Evolutionary conservation across 1,140 invertebrate species (phyloP), one percentile per base, ranked within the genome.

Genomic region (Psilanteris sp.): DNA sequence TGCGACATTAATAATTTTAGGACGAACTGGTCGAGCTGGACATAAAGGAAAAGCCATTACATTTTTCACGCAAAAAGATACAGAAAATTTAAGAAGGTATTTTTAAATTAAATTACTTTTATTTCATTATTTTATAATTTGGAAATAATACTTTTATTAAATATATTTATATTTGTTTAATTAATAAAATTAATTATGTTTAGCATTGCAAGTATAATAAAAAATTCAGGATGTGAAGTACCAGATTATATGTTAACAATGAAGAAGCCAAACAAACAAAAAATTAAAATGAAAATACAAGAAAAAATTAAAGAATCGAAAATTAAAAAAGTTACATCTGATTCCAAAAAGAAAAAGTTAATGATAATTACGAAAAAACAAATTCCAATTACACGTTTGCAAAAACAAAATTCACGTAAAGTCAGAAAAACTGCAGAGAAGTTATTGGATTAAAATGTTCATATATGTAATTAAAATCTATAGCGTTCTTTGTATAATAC

Each of bases 21-120:
- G 97, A 20, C 89, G 98, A 59, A 98, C 97, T 0, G 98, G 98
- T 1, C 89, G 98, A 78, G 98, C 97, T n/a, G 97, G 95, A 7
- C 90, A 93, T 72, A 91, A 85, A 66, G 97, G 96, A 10, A 92
- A 92, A 81, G 97, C 98, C 0, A 90, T 99, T 24, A 99, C 98
- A 1, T 99, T 97, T 89, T 99, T 98, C 81, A 98, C 97, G 1
- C 91, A 95, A 81, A 91, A 95, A 41, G 98, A 99, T 88, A 91
- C 91, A 7, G 85, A 89, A 4, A 94, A 96, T 90, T 90, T 98
- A 15, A 90, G 94, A 83, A 96, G 94, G 95, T 96, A 89, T 37
- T 43, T 18, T 34, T 16, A n/a, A n/a, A n/a, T n/a, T n/a, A n/a
- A n/a, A n/a, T n/a, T n/a, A n/a, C n/a, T n/a, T n/a, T n/a, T n/a